A percentile compares a stretch with the other conserved stretches of the same genome.
Evolutionary conservation across 2,888 invertebrate species (phyloP).

Genomic region (Andrena marginata): DNA sequence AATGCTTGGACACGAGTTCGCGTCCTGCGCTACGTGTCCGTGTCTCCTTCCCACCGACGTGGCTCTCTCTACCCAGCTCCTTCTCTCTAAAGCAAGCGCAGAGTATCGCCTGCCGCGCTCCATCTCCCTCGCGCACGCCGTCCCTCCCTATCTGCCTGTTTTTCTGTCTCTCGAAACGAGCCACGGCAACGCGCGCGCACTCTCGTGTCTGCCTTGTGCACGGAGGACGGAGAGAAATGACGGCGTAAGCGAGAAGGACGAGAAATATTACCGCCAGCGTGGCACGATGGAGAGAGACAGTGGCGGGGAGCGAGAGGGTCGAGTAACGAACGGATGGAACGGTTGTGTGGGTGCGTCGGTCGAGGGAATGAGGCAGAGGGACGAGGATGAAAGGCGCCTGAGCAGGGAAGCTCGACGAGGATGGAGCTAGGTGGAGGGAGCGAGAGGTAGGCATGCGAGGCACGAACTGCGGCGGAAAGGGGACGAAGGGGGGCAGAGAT

Average conservation of each 20-base stretch:
- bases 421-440: conserved; percentile 7
- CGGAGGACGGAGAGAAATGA: conserved; percentile 62
- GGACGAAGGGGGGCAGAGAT: conserved; percentile 5
- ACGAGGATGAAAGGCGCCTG: conserved; percentile 10
- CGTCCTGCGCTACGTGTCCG: conserved; percentile 25
- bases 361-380: conserved; percentile 28
- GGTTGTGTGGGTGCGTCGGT: conserved; percentile 35
- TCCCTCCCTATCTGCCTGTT: conserved; percentile 38
- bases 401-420: conserved; percentile 43
- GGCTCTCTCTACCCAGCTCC: conserved; percentile 18
- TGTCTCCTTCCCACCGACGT: neutral
- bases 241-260: conserved; percentile 67
- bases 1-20: conserved; percentile 59
- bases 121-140: neutral
- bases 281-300: conserved; percentile 47
- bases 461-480: conserved; percentile 27
- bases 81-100: conserved; percentile 43
- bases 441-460: conserved; percentile 37
- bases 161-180: conserved; percentile 62
- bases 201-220: conserved; percentile 24
- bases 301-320: conserved; percentile 58
- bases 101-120: conserved; percentile 29
- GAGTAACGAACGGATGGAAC: conserved; percentile 50
- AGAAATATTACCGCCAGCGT: conserved; percentile 53
- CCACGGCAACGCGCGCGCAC: conserved; percentile 49